phyloP scores from a whole-genome alignment of 2,113 vertebrate genomes.

The Crotalus horridus region DNA sequence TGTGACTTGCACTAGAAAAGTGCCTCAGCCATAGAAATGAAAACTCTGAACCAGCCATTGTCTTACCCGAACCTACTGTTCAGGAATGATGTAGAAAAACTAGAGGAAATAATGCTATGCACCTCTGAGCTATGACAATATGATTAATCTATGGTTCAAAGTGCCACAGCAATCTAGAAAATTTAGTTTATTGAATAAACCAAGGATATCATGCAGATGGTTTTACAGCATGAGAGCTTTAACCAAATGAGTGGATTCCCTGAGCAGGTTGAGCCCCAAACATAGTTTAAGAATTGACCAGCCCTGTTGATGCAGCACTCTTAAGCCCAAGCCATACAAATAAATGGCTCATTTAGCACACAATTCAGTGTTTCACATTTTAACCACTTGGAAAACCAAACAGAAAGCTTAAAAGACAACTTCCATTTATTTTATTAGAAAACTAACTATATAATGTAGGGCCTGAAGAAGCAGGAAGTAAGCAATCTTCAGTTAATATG shows the following conservation, averaged over 20 bases:
- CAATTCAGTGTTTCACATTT: not conserved
- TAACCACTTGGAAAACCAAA: not conserved
- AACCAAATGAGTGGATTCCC: not conserved
- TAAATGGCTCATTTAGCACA: not conserved
- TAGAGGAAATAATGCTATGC: not conserved
- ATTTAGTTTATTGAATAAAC: not conserved
- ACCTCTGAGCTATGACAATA: not conserved
- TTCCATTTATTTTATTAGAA: not conserved
- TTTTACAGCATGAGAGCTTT: not conserved
- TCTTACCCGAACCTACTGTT: not conserved
- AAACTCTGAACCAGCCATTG: not conserved
- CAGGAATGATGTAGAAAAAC: not conserved
- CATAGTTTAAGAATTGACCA: not conserved
- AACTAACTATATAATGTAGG: not conserved
- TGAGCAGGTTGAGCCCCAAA: not conserved
- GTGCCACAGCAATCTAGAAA: not conserved
- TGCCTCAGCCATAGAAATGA: not conserved
- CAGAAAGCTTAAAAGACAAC: not conserved
- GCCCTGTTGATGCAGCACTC: not conserved
- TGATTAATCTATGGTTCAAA: not conserved
- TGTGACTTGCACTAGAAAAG: not conserved
- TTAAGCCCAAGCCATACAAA: not conserved
- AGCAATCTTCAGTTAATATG: not conserved
- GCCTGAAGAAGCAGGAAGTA: not conserved
- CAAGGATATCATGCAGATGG: not conserved